A percentile compares a stretch with the other conserved stretches of the same genome.
Evolutionary conservation across 53 echinoderm and acorn worm species (phyloP).

Genomic region (Stichopus horrens): DNA sequence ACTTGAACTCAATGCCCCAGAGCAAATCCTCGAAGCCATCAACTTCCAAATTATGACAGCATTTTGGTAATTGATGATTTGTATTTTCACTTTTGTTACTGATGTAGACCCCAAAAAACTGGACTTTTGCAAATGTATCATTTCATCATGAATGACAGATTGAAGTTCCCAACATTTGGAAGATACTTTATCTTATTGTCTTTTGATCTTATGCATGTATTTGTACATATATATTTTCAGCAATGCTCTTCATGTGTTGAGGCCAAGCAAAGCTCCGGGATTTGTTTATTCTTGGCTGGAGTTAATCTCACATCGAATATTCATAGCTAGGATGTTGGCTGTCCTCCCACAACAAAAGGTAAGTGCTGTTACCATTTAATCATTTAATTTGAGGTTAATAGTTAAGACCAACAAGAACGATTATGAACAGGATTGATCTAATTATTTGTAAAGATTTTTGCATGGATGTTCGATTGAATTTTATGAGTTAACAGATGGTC

Average conservation of each 20-base stretch:
- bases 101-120: no score
- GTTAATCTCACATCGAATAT: constrained; percentile 96
- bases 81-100: no score
- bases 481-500: no score
- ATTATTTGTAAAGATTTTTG: no score
- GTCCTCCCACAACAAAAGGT: constrained; percentile 99
- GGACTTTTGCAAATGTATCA: no score
- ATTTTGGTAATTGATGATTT: constrained; percentile 73
- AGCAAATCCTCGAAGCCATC: constrained; percentile 97
- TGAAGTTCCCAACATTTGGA: neutral
- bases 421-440: no score
- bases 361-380: neutral
- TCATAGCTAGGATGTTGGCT: constrained; percentile 94
- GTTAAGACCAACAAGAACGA: no score
- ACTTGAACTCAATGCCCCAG: constrained; percentile 97
- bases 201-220: neutral
- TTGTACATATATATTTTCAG: constrained; percentile 40
- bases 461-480: no score
- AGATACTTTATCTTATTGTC: neutral
- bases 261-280: constrained; percentile 96
- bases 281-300: constrained; percentile 99
- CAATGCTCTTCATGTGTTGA: constrained; percentile 96
- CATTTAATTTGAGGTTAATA: no score
- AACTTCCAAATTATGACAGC: constrained; percentile 99
- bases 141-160: no score